Conservation (phyloP, 2,113 vertebrate genomes). For the Tenrec ecaudatus region DNA sequence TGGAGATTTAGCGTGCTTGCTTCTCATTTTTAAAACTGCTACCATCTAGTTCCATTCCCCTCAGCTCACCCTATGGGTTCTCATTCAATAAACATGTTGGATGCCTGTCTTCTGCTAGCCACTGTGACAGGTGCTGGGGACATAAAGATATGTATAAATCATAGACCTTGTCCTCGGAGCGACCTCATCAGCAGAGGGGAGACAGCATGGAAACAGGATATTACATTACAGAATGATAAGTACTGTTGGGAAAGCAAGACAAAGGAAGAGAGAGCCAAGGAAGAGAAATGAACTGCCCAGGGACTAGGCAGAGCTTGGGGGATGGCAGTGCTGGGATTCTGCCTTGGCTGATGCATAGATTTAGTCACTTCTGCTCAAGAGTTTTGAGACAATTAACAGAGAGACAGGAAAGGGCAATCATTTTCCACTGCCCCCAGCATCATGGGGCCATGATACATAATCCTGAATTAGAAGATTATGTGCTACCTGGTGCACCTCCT, state of each 20-base stretch:
- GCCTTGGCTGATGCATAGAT: constrained; percentile 25
- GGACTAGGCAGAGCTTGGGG: not conserved
- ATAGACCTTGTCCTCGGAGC: constrained; percentile 59
- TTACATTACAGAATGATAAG: constrained; percentile 64
- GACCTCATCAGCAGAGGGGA: constrained; percentile 57
- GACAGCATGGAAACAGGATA: constrained; percentile 58
- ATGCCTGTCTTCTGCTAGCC: constrained; percentile 13
- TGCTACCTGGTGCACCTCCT: not conserved
- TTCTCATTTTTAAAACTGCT: constrained; percentile 56
- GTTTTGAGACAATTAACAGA: constrained; percentile 15
- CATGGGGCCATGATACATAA: not conserved
- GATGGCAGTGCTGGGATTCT: not conserved
- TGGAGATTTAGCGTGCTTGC: constrained; percentile 44
- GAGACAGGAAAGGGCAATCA: not conserved
- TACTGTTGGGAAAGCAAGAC: not conserved
- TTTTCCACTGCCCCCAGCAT: not conserved
- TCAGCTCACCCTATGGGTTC: not conserved
- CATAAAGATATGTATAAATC: constrained; percentile 71
- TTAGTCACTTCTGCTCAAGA: constrained; percentile 9
- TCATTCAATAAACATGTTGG: constrained; percentile 23
- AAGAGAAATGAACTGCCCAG: constrained; percentile 28
- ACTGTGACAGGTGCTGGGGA: constrained; percentile 52
- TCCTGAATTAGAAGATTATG: not conserved
- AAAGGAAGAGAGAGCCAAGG: constrained; percentile 4
- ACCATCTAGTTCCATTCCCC: not conserved